Percentiles rank a stretch among this genome's conserved stretches.
phyloP scores from a whole-genome alignment of 2,113 vertebrate species.

The Piprites chloris region DNA sequence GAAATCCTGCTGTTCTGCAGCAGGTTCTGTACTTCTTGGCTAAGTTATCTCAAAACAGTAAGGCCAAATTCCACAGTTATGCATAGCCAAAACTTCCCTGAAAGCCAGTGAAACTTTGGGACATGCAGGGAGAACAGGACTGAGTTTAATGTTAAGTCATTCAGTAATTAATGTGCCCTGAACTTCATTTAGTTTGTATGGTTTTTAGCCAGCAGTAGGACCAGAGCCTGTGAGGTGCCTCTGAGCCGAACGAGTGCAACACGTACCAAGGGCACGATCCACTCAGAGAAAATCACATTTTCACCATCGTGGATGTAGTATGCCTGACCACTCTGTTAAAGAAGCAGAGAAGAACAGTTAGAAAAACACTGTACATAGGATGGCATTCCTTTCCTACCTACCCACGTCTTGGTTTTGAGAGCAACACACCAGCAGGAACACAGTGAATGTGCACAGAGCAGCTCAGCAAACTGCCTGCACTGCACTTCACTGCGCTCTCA shows the following conservation, averaged over 20 bases:
- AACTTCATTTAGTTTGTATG: neutral
- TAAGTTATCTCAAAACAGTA: neutral
- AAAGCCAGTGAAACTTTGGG: neutral
- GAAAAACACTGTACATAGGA: neutral
- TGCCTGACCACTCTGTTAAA: conserved; percentile 85
- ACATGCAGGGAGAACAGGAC: neutral
- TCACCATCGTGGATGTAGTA: conserved; percentile 94
- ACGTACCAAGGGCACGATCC: conserved; percentile 88
- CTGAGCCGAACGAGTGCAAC: neutral
- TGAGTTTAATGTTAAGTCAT: neutral
- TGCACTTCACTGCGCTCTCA: neutral
- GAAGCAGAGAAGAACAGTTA: conserved; percentile 25
- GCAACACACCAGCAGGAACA: neutral
- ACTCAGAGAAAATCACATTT: conserved; percentile 87
- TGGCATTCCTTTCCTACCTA: neutral
- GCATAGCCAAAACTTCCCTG: neutral
- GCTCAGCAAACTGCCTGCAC: neutral
- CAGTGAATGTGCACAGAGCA: neutral
- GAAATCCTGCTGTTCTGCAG: neutral
- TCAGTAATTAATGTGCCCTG: neutral
- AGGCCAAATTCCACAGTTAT: neutral
- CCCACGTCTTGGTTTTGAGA: neutral
- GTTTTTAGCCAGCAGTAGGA: neutral
- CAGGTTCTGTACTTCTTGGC: neutral
- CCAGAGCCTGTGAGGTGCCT: fast-evolving